Conservation (phyloP, 2,113 vertebrate genomes). For the Brachirus orientalis region DNA sequence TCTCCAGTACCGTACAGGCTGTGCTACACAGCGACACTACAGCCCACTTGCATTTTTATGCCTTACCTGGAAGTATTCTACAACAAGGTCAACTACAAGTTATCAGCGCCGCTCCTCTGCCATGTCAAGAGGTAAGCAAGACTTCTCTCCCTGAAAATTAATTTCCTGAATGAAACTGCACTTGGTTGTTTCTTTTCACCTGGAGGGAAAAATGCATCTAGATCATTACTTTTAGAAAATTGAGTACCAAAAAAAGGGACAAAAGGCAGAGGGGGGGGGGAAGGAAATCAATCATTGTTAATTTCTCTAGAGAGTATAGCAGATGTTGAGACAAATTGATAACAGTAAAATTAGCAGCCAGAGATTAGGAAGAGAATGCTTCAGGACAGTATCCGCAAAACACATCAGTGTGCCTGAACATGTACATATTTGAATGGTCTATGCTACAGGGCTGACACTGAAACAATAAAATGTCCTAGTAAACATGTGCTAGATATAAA, state of each 20-base stretch:
- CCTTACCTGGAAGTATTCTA: slow-evolving; percentile 11
- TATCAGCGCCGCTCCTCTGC: neutral
- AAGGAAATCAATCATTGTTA: slow-evolving; percentile 50
- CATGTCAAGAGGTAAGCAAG: slow-evolving; percentile 23
- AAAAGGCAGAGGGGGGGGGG: slow-evolving; percentile 6
- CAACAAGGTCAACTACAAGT: slow-evolving; percentile 44
- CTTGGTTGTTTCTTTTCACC: slow-evolving; percentile 39
- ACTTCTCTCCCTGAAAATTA: slow-evolving; percentile 30
- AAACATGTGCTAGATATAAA: neutral
- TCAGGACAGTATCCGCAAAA: slow-evolving; percentile 2
- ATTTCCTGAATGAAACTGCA: slow-evolving; percentile 37
- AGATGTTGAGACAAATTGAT: slow-evolving; percentile 17
- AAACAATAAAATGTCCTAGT: neutral
- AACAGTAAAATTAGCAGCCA: slow-evolving; percentile 36
- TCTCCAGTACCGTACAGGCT: neutral
- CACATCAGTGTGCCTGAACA: neutral
- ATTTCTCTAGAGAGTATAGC: slow-evolving; percentile 41
- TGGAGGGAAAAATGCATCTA: slow-evolving; percentile 15
- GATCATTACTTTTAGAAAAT: slow-evolving; percentile 35
- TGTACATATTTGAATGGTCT: neutral
- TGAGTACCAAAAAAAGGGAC: neutral
- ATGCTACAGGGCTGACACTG: neutral
- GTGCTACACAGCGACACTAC: neutral
- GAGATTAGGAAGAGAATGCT: slow-evolving; percentile 1
- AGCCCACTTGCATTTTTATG: slow-evolving; percentile 30